phyloP scores from a whole-genome alignment of 30 jellyfish, hydroid and myxozoan species.

The Pelagia noctiluca region DNA sequence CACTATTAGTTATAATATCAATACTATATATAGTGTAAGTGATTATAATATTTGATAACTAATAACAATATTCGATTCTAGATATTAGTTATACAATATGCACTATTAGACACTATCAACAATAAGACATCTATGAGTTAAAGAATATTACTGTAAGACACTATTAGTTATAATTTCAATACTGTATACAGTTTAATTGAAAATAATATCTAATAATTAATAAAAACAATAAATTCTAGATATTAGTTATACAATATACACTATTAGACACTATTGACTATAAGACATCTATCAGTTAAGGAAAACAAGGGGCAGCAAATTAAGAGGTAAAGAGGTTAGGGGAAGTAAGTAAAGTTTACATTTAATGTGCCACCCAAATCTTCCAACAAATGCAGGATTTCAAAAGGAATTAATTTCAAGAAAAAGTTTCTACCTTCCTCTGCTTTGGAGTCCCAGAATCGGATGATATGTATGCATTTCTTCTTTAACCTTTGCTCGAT shows the following conservation, averaged over 20 bases:
- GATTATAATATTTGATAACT: background rate
- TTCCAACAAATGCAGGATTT: background rate
- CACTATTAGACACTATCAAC: background rate
- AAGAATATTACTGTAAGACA: background rate
- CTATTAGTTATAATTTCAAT: background rate
- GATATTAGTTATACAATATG: background rate
- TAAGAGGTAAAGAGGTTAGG: background rate
- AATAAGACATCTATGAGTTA: conserved; percentile 13
- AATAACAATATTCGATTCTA: background rate
- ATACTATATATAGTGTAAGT: background rate
- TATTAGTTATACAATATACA: background rate
- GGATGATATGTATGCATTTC: conserved; percentile 50
- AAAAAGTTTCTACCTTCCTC: conserved; percentile 50
- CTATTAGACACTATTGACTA: background rate
- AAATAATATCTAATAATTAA: background rate
- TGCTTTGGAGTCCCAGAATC: conserved; percentile 67
- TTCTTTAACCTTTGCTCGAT: conserved; percentile 76
- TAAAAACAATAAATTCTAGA: background rate
- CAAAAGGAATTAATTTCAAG: background rate
- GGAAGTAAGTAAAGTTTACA: background rate
- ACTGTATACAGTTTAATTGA: background rate
- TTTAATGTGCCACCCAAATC: no score
- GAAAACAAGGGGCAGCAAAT: background rate
- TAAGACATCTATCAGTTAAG: background rate
- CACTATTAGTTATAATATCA: background rate